Evolutionary conservation across 37 sponge, comb jelly and placozoan genomes (phyloP), one percentile per base, ranked within the genome.

Genomic region (Haliclona indistincta): DNA sequence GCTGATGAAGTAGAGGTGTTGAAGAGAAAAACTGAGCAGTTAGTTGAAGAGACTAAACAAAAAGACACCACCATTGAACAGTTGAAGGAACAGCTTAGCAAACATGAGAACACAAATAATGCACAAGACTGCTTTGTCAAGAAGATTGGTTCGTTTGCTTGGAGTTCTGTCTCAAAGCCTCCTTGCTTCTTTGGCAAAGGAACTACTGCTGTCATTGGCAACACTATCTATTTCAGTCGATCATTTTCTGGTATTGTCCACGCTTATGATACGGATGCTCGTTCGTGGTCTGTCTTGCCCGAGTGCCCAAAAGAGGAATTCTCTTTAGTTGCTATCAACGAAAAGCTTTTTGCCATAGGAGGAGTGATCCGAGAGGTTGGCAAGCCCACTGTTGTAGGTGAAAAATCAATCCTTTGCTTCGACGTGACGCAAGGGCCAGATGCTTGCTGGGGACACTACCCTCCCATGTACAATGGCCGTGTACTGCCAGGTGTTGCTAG

Each of bases 271-370:
- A 39, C 47, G 6, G 28, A 43, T 3, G 15, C 51, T 25, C 11
- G 29, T 22, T 15, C 44, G 26, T 69, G 70, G 70, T 69, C 70
- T 23, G 28, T 30, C 10, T 49, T 69, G 15, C 70, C 70, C 22
- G 45, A 22, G 29, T 69, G 70, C 22, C 70, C 70, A 5, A 20
- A 37, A 19, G 47, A 69, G 39, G 20, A 43, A 4, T 69, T 69
- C 42, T 25, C 70, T 22, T 49, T 69, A n/a, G 51, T 22, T 5
- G 5, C 45, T 43, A 15, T 43, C 26, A 43, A 19, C 3, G 70
- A 37, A 3, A 69, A 40, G 3, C 30, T 69, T 3, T 5, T 42
- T 22, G 70, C 70, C 3, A 49, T 69, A 17, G 70, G 70, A 17
- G 70, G 70, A 22, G 43, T 69, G 3, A 47, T 8, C 49, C 13